A percentile compares a stretch with the other conserved stretches of the same genome.
Evolutionary conservation across 2,113 vertebrate species (phyloP).

Genomic region (Picathartes gymnocephalus): DNA sequence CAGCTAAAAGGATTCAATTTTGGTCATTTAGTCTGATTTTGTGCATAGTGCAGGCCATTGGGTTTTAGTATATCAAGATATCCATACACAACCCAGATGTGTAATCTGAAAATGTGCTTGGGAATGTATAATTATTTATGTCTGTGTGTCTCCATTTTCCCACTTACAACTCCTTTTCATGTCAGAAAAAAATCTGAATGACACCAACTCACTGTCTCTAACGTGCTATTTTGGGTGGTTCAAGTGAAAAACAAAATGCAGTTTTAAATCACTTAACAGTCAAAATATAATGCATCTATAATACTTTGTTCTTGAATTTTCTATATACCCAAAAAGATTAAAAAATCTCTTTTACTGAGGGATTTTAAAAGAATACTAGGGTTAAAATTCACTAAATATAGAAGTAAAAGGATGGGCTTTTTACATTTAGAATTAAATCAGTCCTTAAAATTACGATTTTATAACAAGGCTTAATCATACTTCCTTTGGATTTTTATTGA

Average conservation of each 20-base stretch:
- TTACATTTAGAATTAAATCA: neutral
- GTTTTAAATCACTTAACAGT: neutral
- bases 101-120: neutral
- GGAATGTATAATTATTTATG: neutral
- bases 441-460: neutral
- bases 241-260: neutral
- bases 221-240: neutral
- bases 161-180: neutral
- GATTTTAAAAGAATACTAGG: neutral
- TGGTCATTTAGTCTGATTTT: neutral
- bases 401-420: neutral
- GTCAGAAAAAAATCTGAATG: neutral
- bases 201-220: neutral
- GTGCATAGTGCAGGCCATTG: neutral
- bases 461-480: neutral
- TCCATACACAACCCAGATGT: neutral
- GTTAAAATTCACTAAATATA: neutral
- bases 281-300: neutral
- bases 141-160: neutral
- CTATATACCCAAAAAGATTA: rapidly evolving
- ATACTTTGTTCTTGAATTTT: neutral
- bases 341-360: neutral
- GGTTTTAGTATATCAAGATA: neutral
- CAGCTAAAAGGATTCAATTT: neutral
- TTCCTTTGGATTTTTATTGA: neutral